Evolutionary conservation across 2,113 vertebrate species (phyloP).

Genomic region (Micronisus gabar): DNA sequence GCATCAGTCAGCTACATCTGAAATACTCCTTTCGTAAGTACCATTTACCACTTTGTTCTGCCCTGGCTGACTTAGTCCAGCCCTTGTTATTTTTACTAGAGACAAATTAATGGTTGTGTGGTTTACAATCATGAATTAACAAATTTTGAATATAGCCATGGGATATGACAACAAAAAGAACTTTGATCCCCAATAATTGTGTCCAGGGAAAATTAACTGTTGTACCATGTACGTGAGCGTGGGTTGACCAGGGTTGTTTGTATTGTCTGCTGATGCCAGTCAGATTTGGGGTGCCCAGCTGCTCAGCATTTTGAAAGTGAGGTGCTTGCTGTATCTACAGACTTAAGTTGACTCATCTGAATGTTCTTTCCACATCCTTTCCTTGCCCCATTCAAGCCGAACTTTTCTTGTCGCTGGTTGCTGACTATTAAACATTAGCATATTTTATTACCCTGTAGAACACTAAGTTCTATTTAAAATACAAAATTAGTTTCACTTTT

Average conservation of each 20-base stretch:
- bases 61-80: neutral
- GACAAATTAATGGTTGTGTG: neutral
- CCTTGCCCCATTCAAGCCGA: neutral
- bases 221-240: accelerated
- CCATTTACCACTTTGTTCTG: neutral
- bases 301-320: neutral
- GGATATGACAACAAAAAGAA: neutral
- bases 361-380: neutral
- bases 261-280: neutral
- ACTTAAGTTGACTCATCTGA: neutral
- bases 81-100: neutral
- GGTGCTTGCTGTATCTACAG: neutral
- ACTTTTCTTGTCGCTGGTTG: neutral
- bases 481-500: neutral
- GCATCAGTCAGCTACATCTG: neutral
- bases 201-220: neutral
- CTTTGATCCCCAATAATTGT: neutral
- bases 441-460: neutral
- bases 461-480: neutral
- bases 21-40: neutral
- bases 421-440: neutral
- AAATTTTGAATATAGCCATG: neutral
- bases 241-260: neutral
- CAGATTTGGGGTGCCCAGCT: neutral
- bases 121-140: neutral